phyloP scores from a whole-genome alignment of 2,888 invertebrate species.

The Trichopoda pennipes region DNA sequence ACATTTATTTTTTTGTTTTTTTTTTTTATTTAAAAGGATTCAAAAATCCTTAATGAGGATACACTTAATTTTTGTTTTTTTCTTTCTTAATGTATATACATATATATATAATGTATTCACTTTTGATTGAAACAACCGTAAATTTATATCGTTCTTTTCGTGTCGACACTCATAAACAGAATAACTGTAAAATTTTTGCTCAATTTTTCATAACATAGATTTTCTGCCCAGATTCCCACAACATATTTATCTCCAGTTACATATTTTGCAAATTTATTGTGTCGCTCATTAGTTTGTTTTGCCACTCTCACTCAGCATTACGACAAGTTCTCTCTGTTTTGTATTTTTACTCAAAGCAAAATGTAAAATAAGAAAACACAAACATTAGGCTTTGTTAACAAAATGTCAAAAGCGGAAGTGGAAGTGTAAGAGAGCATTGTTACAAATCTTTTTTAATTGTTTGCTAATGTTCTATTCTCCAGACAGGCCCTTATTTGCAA shows the following conservation, averaged over 20 bases:
- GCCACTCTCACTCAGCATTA: constrained; percentile 34
- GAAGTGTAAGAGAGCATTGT: constrained; percentile 57
- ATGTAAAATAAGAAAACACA: background rate
- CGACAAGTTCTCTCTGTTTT: constrained; percentile 55
- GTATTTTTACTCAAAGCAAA: constrained; percentile 30
- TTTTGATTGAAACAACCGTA: constrained; percentile 59
- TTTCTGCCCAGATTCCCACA: constrained; percentile 67
- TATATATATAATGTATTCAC: constrained; percentile 18
- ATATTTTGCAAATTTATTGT: constrained; percentile 63
- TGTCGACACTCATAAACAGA: constrained; percentile 80
- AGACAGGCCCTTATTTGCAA: background rate
- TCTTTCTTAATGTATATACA: constrained; percentile 30
- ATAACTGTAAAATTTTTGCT: constrained; percentile 71
- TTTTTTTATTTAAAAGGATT: constrained; percentile 23
- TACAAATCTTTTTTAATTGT: background rate
- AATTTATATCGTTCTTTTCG: constrained; percentile 74
- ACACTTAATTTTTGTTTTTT: constrained; percentile 13
- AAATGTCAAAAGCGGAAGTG: constrained; percentile 62
- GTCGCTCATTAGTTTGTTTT: constrained; percentile 24
- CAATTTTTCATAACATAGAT: constrained; percentile 66
- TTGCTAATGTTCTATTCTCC: background rate
- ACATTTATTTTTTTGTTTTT: background rate
- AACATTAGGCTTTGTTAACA: constrained; percentile 36
- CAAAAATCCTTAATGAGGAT: constrained; percentile 50
- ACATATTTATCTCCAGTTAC: constrained; percentile 58